Evolutionary conservation across 2,113 vertebrate species (phyloP), one percentile per base, ranked within the genome.

Genomic region (Capreolus pygargus): DNA sequence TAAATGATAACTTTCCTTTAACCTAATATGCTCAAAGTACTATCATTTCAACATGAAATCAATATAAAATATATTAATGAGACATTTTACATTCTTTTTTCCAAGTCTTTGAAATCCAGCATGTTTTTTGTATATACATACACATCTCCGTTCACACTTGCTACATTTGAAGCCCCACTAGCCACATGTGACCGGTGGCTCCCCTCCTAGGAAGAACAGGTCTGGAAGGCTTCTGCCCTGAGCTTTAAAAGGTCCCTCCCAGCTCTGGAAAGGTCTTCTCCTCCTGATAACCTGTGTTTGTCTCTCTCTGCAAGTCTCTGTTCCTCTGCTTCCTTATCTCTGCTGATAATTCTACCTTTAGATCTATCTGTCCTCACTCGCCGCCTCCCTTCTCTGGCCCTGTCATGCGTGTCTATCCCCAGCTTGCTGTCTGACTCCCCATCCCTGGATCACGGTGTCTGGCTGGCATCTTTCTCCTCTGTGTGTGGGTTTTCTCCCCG

Each of bases 1-100:
- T 88, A 89, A 45, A 39, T 52, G 58, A 89, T 86, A 70, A 70
- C n/a, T 61, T 96, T 61, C 89, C 94, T 76, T 97, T 85, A 84
- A 86, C 58, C 67, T 79, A 91, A 94, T 61, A 45, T 21, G 43
- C 67, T 43, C 85, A 78, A 96, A 95, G 81, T 90, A 83, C n/a
- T 45, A 67, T 58, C 47, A 45, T 91, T 96, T 95, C 89, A 67
- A 92, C 19, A 16, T 92, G 89, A 27, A 94, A 76, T 84, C 67
- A 67, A 30, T 64, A 84, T 84, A 84, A 90, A 92, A 79, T 89
- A 74, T 6, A 50, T 21, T 28, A n/a, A 89, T 58, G n/a, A 84
- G 55, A 39, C 19, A 89, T 55, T 60, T 85, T 50, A 78, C n/a
- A 64, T 43, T 91, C 47, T 85, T 91, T 78, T 94, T 74, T 45